phyloP scores from a whole-genome alignment of 2,113 vertebrate genomes.

The Nesoenas mayeri region DNA sequence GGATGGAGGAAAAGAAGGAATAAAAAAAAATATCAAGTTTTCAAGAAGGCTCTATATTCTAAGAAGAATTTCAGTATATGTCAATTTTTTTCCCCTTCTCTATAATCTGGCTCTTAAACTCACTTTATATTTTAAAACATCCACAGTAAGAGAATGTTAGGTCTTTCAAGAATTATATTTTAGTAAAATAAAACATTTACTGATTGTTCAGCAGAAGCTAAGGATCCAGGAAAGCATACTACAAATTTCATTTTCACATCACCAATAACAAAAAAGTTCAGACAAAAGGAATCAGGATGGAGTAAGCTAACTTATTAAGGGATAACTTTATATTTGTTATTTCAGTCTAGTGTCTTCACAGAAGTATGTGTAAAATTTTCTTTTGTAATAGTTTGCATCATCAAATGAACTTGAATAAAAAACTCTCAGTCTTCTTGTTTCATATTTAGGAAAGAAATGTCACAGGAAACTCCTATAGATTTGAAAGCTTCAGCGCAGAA shows the following conservation, averaged over 20 bases:
- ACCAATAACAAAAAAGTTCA: neutral
- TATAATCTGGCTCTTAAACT: neutral
- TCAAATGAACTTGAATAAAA: neutral
- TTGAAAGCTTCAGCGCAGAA: neutral
- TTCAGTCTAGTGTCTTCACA: neutral
- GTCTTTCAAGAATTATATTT: neutral
- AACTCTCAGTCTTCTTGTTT: neutral
- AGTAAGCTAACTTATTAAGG: neutral
- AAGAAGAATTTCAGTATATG: neutral
- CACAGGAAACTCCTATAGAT: neutral
- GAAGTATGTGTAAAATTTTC: neutral
- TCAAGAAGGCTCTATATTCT: neutral
- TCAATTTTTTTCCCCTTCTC: neutral
- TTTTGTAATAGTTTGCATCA: neutral
- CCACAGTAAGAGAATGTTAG: fast-evolving
- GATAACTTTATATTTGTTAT: neutral
- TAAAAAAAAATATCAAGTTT: neutral
- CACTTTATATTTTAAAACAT: neutral
- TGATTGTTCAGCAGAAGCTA: neutral
- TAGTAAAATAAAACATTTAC: neutral
- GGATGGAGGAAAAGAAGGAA: neutral
- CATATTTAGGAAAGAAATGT: neutral
- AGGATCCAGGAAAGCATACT: neutral
- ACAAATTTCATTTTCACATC: neutral
- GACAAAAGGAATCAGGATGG: neutral